Percentiles rank a stretch among this genome's conserved stretches.
Conservation (phyloP, 2,113 vertebrate genomes). For the Hiodon tergisus region DNA sequence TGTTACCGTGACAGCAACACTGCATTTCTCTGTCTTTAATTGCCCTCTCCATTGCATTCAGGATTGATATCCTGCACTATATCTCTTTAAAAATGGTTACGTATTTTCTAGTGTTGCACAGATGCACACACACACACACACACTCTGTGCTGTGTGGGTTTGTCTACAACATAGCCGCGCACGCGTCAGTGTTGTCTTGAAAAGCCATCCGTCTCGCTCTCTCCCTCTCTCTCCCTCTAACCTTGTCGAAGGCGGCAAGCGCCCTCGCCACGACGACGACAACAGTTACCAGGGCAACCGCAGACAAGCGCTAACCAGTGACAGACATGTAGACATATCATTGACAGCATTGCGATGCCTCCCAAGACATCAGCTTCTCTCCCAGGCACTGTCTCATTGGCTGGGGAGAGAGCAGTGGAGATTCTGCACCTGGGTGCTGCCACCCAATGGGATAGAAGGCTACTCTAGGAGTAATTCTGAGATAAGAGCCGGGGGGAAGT, state of each 20-base stretch:
- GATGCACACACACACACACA: neutral
- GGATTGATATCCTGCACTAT: no score
- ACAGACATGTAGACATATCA: conserved; percentile 23
- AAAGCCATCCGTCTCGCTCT: conserved; percentile 32
- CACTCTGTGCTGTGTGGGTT: neutral
- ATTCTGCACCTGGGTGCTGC: conserved; percentile 5
- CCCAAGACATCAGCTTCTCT: conserved; percentile 27
- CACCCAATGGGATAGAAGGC: neutral
- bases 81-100: no score
- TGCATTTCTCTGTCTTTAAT: no score
- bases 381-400: conserved; percentile 31
- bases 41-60: no score
- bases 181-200: conserved; percentile 30
- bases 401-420: conserved; percentile 22
- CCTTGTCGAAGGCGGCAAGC: conserved; percentile 19
- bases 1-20: no score
- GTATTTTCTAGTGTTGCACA: neutral
- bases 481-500: conserved; percentile 25
- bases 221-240: conserved; percentile 29
- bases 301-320: conserved; percentile 44
- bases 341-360: conserved; percentile 35
- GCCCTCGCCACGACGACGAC: conserved; percentile 37
- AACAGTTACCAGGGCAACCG: conserved; percentile 60
- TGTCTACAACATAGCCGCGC: neutral
- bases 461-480: conserved; percentile 31